Base-by-base conservation (phyloP, 1,140 invertebrate genomes). In the Anoplophora glabripennis region DNA sequence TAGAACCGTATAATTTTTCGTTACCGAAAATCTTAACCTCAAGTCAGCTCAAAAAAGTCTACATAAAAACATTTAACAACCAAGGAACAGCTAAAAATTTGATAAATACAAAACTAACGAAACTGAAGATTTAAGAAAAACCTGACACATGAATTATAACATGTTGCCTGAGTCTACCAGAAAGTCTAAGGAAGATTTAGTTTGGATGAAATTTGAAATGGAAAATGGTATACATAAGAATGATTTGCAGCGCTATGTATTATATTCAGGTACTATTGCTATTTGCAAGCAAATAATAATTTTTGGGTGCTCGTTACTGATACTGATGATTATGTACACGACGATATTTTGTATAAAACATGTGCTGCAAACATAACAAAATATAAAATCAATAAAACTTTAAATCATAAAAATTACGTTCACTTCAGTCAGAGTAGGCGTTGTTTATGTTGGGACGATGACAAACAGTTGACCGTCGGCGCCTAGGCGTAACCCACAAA, bases 251-350 rank as follows among this genome's bases (percentile, higher is more conserved):
- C 60, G 56, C 59, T 58, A 57, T 66, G 60, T 60, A 63, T 66
- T 63, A 62, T 59, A 65, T 66, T 66, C 64, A 66, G 64, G 64
- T 66, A 66, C 64, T 66, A 66, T 66, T 66, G 64, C 64, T 53
- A 40, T 35, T 35, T 48, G 44, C 38, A 21, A 36, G n/a, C 53
- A 17, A 1, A 58, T 34, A 51, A 65, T 11, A 38, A 12, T n/a
- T 33, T 45, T 57, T n/a, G 28, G 36, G 40, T 37, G 48, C 34
- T 57, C 55, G 34, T 21, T 45, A 36, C 17, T 18, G 14, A 10
- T 11, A 48, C 12, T 40, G 18, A 61, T 53, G 48, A 57, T 33
- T 59, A 56, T 59, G 51, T 62, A 65, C 56, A 59, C 35, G 53
- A 62, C 14, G 57, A 51, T 65, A 57, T 46, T 46, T 46, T 51